Conservation (phyloP, 2,888 invertebrate genomes). For the Serripes groenlandicus region DNA sequence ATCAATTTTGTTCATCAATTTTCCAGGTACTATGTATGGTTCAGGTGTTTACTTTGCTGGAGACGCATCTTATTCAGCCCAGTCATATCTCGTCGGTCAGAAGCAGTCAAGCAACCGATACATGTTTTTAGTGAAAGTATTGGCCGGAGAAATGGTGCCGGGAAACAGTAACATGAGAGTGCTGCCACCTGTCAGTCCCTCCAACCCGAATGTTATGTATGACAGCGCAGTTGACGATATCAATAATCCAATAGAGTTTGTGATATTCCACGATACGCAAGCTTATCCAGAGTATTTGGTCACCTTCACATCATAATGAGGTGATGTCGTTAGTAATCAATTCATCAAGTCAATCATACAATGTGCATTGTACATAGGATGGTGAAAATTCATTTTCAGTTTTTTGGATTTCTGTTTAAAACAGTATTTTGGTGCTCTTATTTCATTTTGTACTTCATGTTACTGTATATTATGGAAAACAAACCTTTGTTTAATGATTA, state of each 20-base stretch:
- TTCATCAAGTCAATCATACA: background rate
- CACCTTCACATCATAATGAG: constrained; percentile 58
- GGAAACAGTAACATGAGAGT: constrained; percentile 68
- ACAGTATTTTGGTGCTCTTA: background rate
- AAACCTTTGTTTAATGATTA: too few relatives aligned
- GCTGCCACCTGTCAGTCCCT: constrained; percentile 64
- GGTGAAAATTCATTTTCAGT: too few relatives aligned
- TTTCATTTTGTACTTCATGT: too few relatives aligned
- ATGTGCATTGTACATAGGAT: too few relatives aligned
- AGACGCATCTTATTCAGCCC: constrained; percentile 74
- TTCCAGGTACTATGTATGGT: constrained; percentile 67
- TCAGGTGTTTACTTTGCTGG: constrained; percentile 81
- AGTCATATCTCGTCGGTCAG: constrained; percentile 59
- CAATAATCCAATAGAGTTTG: constrained; percentile 74
- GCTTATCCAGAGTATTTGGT: constrained; percentile 82
- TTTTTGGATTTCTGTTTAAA: background rate
- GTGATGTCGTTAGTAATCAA: background rate
- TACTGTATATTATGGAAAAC: too few relatives aligned
- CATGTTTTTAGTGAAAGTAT: constrained; percentile 72
- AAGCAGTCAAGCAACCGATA: constrained; percentile 44
- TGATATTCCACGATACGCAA: constrained; percentile 81
- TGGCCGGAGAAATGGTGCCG: constrained; percentile 69
- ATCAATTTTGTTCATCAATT: too few relatives aligned
- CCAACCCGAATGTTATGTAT: constrained; percentile 55
- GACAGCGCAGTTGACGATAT: constrained; percentile 78